These are phyloP conservation scores for Pelodytes ibericus DNA, from an alignment of 2,797 vertebrate genomes.

Conservation along the genomic window DNA sequence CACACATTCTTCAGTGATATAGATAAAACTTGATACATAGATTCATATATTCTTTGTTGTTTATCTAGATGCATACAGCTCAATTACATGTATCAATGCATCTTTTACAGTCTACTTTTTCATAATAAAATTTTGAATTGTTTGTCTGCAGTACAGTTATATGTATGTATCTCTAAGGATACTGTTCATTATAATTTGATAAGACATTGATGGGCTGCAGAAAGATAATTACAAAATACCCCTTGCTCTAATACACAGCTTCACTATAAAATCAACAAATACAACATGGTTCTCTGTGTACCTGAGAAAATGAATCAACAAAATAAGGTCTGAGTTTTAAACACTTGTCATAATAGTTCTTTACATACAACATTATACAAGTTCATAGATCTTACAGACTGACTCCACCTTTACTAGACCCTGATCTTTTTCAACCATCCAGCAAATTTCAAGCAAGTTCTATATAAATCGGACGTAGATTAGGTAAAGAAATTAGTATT, in stretches of 20 bases:
- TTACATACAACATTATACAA: not conserved
- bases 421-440: not conserved
- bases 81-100: not conserved
- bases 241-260: conserved; percentile 7
- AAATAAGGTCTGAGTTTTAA: not conserved
- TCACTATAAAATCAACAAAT: conserved; percentile 1
- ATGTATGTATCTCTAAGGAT: not conserved
- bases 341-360: not conserved
- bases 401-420: not conserved
- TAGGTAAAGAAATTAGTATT: not conserved
- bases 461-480: not conserved
- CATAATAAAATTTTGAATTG: not conserved
- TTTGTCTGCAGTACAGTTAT: not conserved
- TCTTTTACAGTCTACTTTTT: conserved; percentile 14
- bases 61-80: conserved; percentile 8
- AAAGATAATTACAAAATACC: conserved; percentile 16
- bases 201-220: not conserved
- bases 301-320: conserved; percentile 26
- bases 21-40: conserved; percentile 20
- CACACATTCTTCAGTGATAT: not conserved
- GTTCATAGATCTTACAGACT: not conserved
- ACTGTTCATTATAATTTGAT: not conserved
- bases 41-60: conserved; percentile 2
- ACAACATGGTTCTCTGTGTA: conserved; percentile 12
- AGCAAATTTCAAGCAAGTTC: not conserved